Evolutionary conservation across 1,140 invertebrate species (phyloP).

Genomic region (Drosophila tropicalis): DNA sequence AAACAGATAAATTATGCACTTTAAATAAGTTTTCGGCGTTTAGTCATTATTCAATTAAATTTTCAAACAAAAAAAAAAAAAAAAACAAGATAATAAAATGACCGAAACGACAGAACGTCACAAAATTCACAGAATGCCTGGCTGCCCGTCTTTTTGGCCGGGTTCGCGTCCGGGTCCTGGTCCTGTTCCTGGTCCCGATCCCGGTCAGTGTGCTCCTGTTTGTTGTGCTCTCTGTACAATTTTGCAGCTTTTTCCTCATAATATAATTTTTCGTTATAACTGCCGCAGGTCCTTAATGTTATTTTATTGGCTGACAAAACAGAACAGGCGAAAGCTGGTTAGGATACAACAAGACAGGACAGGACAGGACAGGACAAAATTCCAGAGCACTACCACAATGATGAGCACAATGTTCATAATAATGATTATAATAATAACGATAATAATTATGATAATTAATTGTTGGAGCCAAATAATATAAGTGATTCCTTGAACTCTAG

Average conservation of each 20-base stretch:
- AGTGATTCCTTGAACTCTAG: too few species aligned
- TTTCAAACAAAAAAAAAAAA: conserved; percentile 3
- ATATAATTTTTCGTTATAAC: conserved; percentile 47
- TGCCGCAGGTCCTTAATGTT: conserved; percentile 48
- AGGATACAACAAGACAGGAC: not conserved
- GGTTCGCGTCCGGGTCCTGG: too few species aligned
- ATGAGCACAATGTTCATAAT: conserved; percentile 3
- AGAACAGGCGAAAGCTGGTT: not conserved
- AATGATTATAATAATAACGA: conserved; percentile 7
- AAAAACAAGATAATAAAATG: not conserved
- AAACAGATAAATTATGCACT: conserved; percentile 53
- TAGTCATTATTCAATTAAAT: conserved; percentile 67
- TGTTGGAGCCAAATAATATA: too few species aligned
- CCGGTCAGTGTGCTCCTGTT: not conserved
- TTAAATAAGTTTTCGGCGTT: conserved; percentile 59
- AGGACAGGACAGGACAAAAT: not conserved
- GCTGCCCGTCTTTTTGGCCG: too few species aligned
- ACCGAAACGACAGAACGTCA: conserved; percentile 1
- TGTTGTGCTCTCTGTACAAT: not conserved
- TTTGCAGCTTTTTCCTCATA: conserved; percentile 33
- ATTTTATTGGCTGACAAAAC: conserved; percentile 42
- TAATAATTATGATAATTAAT: not conserved
- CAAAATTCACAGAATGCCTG: not conserved
- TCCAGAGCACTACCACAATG: not conserved
- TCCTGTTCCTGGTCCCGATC: too few species aligned